Conservation (phyloP, 2,888 invertebrate species). For the Chloroclysta siterata region DNA sequence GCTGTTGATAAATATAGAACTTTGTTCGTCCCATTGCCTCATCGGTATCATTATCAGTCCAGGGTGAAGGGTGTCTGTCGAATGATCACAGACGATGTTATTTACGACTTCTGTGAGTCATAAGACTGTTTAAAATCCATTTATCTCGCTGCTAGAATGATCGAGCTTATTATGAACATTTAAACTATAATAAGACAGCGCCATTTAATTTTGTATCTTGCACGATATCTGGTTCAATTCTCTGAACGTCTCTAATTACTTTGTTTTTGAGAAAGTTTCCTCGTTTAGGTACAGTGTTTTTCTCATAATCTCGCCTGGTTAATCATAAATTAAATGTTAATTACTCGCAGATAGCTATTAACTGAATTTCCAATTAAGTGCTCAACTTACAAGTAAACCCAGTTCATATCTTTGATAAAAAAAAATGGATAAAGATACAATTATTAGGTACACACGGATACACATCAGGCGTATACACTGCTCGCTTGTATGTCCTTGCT, state of each 20-base stretch:
- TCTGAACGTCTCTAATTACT: slow-evolving; percentile 3
- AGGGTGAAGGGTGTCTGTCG: slow-evolving; percentile 31
- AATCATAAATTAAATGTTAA: neutral
- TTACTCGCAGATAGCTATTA: neutral
- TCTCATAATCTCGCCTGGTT: neutral
- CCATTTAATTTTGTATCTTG: slow-evolving; percentile 1
- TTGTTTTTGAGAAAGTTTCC: neutral
- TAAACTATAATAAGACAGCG: neutral
- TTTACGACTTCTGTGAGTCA: slow-evolving; percentile 30
- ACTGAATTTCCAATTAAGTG: neutral
- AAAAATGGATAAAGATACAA: too few species aligned
- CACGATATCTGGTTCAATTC: neutral
- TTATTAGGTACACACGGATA: too few species aligned
- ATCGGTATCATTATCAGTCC: slow-evolving; percentile 5
- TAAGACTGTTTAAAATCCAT: slow-evolving; percentile 12
- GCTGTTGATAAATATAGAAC: slow-evolving; percentile 4
- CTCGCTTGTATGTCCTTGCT: too few species aligned
- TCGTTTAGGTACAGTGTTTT: neutral
- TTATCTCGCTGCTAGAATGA: slow-evolving; percentile 16
- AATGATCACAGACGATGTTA: slow-evolving; percentile 20
- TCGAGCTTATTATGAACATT: slow-evolving; percentile 3
- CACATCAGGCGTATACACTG: too few species aligned
- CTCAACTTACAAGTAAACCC: too few species aligned
- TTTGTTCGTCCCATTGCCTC: slow-evolving; percentile 8
- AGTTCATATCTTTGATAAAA: too few species aligned